Evolutionary conservation across 1,140 invertebrate genomes (phyloP).

Genomic region (Conopomorpha cramerella): DNA sequence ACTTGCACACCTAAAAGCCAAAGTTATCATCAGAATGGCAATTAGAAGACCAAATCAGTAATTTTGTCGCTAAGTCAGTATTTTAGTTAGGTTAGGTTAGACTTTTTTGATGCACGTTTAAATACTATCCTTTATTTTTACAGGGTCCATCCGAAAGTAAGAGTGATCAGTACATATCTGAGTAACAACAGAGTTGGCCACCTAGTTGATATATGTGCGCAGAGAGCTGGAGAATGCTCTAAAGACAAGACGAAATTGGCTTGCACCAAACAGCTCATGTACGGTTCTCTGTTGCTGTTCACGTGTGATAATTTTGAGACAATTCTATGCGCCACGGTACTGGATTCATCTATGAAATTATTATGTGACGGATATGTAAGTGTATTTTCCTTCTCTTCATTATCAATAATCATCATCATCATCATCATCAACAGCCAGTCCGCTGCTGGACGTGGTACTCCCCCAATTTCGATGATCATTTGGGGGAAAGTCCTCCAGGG

Average conservation of each 20-base stretch:
- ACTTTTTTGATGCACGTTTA: too few species aligned
- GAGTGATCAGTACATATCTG: conserved; percentile 25
- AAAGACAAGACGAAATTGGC: conserved; percentile 21
- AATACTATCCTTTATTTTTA: conserved; percentile 10
- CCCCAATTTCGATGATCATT: too few species aligned
- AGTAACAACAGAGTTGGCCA: conserved; percentile 35
- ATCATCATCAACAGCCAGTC: too few species aligned
- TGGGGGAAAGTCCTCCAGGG: too few species aligned
- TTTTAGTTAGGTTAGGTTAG: too few species aligned
- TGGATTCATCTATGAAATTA: conserved; percentile 55
- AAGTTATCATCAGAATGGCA: too few species aligned
- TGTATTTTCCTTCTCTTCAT: too few species aligned
- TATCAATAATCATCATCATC: too few species aligned
- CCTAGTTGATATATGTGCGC: conserved; percentile 33
- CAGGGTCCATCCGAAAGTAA: conserved; percentile 40
- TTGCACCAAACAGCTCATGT: conserved; percentile 64
- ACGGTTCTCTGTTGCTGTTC: conserved; percentile 73
- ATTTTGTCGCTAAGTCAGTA: too few species aligned
- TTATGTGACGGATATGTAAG: conserved; percentile 41
- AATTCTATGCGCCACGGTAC: conserved; percentile 71
- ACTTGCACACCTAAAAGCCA: too few species aligned
- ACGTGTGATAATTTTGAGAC: conserved; percentile 70
- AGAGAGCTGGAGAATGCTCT: conserved; percentile 11
- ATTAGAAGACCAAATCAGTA: too few species aligned
- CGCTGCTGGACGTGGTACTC: too few species aligned